Evolutionary conservation across 2,797 vertebrate genomes (phyloP).

Genomic region (Lagorchestes hirsutus): DNA sequence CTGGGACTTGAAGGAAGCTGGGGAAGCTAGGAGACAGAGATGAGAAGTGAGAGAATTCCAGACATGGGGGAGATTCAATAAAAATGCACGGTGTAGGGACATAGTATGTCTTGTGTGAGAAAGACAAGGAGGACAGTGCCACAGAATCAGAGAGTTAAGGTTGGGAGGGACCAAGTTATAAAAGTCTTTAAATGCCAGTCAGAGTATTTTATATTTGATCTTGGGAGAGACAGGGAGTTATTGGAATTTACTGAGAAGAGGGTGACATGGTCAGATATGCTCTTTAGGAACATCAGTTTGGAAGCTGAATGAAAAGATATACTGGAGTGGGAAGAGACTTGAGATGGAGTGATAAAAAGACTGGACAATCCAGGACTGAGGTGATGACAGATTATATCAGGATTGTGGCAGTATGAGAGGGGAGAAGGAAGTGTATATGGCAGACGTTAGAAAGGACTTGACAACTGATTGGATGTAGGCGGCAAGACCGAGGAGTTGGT

Average conservation of each 20-base stretch:
- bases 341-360: not conserved
- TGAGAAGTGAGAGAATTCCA: not conserved
- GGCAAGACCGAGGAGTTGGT: not conserved
- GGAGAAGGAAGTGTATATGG: not conserved
- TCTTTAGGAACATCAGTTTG: not conserved
- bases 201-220: not conserved
- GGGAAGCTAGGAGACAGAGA: not conserved
- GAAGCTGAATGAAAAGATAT: not conserved
- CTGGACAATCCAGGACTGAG: not conserved
- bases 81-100: not conserved
- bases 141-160: not conserved
- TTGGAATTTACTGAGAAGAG: not conserved
- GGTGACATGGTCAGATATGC: not conserved
- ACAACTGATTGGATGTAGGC: not conserved
- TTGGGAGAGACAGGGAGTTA: not conserved
- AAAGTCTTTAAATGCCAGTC: not conserved
- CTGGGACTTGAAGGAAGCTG: not conserved
- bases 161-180: not conserved
- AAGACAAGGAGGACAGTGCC: not conserved
- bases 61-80: not conserved
- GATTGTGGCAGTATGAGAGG: not conserved
- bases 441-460: not conserved
- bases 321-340: not conserved
- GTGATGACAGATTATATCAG: not conserved
- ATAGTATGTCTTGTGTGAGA: not conserved